Conservation (phyloP, 2,888 invertebrate species). For the Ophion costatus region DNA sequence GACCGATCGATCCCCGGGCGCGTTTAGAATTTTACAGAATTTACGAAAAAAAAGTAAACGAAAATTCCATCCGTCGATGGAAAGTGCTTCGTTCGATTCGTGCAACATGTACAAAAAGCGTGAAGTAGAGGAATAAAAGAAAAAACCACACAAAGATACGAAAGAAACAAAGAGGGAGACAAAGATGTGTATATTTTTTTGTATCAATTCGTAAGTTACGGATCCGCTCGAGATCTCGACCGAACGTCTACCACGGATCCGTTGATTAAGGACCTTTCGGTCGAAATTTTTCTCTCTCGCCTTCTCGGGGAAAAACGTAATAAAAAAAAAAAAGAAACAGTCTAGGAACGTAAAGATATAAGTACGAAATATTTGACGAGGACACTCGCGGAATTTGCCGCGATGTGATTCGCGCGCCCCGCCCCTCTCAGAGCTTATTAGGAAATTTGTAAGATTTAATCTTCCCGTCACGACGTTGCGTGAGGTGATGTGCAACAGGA, state of each 20-base stretch:
- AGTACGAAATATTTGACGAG: neutral
- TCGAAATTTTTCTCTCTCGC: slow-evolving; percentile 45
- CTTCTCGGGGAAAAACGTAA: slow-evolving; percentile 27
- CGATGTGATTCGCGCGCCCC: slow-evolving; percentile 14
- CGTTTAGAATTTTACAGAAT: slow-evolving; percentile 53
- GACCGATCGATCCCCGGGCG: slow-evolving; percentile 19
- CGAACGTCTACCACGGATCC: slow-evolving; percentile 24
- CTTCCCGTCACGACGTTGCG: neutral
- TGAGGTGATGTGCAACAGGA: no score
- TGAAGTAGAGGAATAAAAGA: slow-evolving; percentile 16
- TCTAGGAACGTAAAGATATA: no score
- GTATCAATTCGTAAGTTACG: slow-evolving; percentile 56
- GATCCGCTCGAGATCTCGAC: slow-evolving; percentile 12
- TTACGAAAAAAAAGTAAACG: slow-evolving; percentile 18
- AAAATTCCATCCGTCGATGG: slow-evolving; percentile 55
- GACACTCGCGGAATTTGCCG: slow-evolving; percentile 7
- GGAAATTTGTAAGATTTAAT: slow-evolving; percentile 61
- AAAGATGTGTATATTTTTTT: slow-evolving; percentile 67
- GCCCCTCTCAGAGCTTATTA: slow-evolving; percentile 70
- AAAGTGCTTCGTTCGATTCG: slow-evolving; percentile 61
- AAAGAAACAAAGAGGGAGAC: slow-evolving; percentile 44
- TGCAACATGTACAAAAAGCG: slow-evolving; percentile 66
- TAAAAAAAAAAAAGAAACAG: slow-evolving; percentile 27
- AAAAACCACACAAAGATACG: neutral
- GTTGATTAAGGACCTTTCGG: slow-evolving; percentile 29